These are phyloP conservation scores for Lycia hirtaria DNA, from an alignment of 2,888 invertebrate genomes.

Conservation along the genomic window DNA sequence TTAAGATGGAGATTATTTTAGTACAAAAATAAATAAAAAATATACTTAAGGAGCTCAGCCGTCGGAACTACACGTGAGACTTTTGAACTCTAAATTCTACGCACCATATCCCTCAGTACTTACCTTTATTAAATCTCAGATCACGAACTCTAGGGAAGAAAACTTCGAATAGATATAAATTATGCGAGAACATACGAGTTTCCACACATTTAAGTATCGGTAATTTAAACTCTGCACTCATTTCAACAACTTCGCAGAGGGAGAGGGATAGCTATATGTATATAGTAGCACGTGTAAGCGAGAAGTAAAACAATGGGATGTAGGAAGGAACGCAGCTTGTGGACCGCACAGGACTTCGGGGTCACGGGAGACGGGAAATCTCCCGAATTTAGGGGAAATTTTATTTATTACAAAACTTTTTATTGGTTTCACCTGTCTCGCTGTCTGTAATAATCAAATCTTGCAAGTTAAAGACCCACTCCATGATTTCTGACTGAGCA, in stretches of 20 bases:
- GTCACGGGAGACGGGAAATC: constrained; percentile 52
- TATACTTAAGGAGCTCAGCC: too few species aligned
- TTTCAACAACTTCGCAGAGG: constrained; percentile 53
- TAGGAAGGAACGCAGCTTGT: constrained; percentile 65
- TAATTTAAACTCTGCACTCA: constrained; percentile 34
- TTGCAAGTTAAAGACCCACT: too few species aligned
- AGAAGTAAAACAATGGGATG: constrained; percentile 58
- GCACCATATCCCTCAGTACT: too few species aligned
- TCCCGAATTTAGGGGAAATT: constrained; percentile 53
- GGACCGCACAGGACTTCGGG: constrained; percentile 71
- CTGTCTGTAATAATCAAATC: too few species aligned
- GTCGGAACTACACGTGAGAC: too few species aligned
- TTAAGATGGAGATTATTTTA: too few species aligned
- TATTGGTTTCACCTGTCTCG: too few species aligned
- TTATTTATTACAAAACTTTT: not conserved
- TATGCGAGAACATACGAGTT: not conserved
- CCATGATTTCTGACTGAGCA: too few species aligned
- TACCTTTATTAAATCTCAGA: not conserved
- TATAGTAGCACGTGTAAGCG: constrained; percentile 42
- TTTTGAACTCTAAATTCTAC: too few species aligned
- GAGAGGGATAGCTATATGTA: constrained; percentile 44
- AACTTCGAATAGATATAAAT: not conserved
- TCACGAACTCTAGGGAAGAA: not conserved
- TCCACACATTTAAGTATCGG: constrained; percentile 20
- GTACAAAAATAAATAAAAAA: too few species aligned